Percentiles rank a stretch among this genome's conserved stretches.
Conservation (phyloP, 2,113 vertebrate species). For the Asarcornis scutulata region DNA sequence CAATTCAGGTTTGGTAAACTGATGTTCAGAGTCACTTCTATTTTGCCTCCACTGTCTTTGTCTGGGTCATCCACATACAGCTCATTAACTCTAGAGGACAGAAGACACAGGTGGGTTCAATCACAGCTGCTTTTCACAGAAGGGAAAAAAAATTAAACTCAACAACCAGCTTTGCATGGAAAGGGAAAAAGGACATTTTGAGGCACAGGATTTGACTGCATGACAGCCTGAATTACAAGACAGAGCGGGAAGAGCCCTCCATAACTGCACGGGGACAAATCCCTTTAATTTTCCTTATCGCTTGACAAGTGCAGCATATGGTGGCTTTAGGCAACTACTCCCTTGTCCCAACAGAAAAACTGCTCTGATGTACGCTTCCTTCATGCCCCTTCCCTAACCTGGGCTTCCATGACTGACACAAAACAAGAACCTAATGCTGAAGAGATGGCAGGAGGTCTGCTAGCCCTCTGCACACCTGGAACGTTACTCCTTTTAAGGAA, state of each 20-base stretch:
- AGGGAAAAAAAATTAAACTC: background rate
- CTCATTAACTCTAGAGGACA: slow-evolving; percentile 90
- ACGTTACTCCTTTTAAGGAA: background rate
- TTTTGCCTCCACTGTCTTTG: slow-evolving; percentile 98
- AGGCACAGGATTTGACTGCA: background rate
- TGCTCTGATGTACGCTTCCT: background rate
- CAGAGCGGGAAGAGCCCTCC: background rate
- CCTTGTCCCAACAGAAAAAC: background rate
- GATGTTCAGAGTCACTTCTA: slow-evolving; percentile 98
- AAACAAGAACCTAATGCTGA: background rate
- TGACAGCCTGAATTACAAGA: background rate
- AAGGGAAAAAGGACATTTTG: background rate
- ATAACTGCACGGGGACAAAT: background rate
- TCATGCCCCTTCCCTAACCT: background rate
- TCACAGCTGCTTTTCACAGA: background rate
- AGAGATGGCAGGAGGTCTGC: background rate
- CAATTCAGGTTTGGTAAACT: slow-evolving; percentile 97
- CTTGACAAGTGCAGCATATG: background rate
- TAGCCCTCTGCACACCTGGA: background rate
- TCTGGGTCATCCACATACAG: slow-evolving; percentile 98
- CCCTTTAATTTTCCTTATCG: background rate
- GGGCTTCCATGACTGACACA: background rate
- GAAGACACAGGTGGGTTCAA: background rate
- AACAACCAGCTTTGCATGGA: background rate
- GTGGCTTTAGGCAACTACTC: background rate